Conservation (phyloP, 2,888 invertebrate species). For the Limnephilus rhombicus region DNA sequence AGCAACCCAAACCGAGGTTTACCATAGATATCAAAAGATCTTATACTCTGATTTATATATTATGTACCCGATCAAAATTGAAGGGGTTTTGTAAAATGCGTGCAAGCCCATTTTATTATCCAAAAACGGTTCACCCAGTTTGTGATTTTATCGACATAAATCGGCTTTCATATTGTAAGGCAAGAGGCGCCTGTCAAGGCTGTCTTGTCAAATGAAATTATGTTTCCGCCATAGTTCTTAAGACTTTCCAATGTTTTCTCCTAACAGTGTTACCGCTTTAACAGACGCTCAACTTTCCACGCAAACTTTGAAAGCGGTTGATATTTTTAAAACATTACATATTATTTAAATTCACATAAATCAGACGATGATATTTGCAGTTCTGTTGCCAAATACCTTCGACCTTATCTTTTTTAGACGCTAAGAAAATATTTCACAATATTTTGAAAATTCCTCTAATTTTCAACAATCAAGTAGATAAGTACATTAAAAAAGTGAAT, state of each 20-base stretch:
- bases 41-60: slow-evolving; percentile 16
- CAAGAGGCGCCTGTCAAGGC: slow-evolving; percentile 55
- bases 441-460: background rate
- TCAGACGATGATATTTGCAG: background rate
- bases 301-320: slow-evolving; percentile 37
- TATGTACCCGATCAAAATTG: slow-evolving; percentile 11
- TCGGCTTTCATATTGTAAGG: slow-evolving; percentile 48
- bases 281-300: background rate
- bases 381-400: background rate
- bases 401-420: background rate
- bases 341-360: background rate
- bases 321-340: background rate
- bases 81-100: slow-evolving; percentile 55
- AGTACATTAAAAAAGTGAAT: background rate
- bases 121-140: slow-evolving; percentile 46
- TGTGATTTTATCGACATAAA: slow-evolving; percentile 60
- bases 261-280: background rate
- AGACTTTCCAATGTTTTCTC: slow-evolving; percentile 32
- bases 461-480: background rate
- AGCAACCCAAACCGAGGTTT: background rate
- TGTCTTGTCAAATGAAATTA: slow-evolving; percentile 64
- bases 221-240: slow-evolving; percentile 48
- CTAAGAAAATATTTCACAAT: background rate
- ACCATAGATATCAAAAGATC: slow-evolving; percentile 19
- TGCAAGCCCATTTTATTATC: slow-evolving; percentile 63